Evolutionary conservation across 2,113 vertebrate genomes (phyloP).

Genomic region (Gila orcuttii): DNA sequence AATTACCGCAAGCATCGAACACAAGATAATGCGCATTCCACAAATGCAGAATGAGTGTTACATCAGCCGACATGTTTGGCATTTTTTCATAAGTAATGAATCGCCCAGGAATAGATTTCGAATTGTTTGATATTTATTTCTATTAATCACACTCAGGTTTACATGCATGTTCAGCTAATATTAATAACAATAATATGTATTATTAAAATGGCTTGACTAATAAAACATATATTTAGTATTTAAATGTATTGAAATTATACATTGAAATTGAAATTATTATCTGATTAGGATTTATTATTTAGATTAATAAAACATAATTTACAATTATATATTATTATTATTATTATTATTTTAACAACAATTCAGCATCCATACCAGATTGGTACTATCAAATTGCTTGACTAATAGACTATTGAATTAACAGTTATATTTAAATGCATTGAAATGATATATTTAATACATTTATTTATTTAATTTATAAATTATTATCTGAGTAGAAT

Average conservation of each 20-base stretch:
- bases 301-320: not conserved
- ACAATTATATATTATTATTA: not conserved
- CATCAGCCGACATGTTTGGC: not conserved
- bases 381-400: not conserved
- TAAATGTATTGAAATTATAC: not conserved
- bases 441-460: not conserved
- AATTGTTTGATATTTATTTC: not conserved
- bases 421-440: not conserved
- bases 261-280: no score
- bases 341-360: not conserved
- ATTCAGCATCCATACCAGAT: not conserved
- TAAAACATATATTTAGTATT: not conserved
- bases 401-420: not conserved
- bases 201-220: not conserved
- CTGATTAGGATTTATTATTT: not conserved
- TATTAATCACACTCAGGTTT: not conserved
- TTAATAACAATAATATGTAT: not conserved
- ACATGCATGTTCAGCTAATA: not conserved
- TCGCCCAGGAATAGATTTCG: not conserved
- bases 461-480: not conserved
- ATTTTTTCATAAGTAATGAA: not conserved
- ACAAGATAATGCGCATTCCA: constrained; percentile 24
- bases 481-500: not conserved
- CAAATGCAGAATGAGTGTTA: not conserved
- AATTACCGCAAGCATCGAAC: not conserved